Conservation (phyloP, 23 tunicate genomes). For the Halocynthia aurantium region DNA sequence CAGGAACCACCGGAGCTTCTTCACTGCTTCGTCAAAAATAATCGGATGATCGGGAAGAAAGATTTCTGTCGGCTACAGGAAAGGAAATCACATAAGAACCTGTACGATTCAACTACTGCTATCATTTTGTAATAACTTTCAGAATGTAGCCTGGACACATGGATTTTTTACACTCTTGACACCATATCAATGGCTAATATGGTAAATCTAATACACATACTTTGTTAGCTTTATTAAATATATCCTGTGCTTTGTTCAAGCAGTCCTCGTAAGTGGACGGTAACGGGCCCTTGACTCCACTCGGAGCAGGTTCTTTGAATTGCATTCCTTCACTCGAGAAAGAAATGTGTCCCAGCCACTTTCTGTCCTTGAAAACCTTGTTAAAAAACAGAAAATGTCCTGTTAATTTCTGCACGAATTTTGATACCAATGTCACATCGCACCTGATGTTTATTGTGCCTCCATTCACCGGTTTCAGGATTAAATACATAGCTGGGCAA, state of each 20-base stretch:
- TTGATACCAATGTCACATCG: neutral
- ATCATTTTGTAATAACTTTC: no score
- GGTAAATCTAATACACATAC: no score
- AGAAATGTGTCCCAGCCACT: conserved; percentile 76
- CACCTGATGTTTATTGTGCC: neutral
- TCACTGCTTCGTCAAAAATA: conserved; percentile 17
- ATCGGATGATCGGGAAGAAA: conserved; percentile 10
- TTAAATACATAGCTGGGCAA: conserved; percentile 32
- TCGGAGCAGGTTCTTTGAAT: conserved; percentile 6
- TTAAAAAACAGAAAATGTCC: no score
- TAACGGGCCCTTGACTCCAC: neutral
- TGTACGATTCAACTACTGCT: no score
- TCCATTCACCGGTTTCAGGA: conserved; percentile 50
- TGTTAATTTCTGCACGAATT: no score
- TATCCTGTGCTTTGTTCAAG: conserved; percentile 39
- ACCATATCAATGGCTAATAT: no score
- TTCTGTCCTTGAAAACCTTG: conserved; percentile 62
- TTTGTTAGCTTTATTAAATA: conserved; percentile 28
- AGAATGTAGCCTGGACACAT: no score
- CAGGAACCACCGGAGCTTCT: conserved; percentile 41
- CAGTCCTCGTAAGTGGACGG: conserved; percentile 28
- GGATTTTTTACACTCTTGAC: neutral
- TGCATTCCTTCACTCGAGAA: conserved; percentile 43
- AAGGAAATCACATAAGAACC: no score
- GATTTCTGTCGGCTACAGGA: neutral